phyloP scores from a whole-genome alignment of 2,797 vertebrate genomes.

The Sebastes flavidus region DNA sequence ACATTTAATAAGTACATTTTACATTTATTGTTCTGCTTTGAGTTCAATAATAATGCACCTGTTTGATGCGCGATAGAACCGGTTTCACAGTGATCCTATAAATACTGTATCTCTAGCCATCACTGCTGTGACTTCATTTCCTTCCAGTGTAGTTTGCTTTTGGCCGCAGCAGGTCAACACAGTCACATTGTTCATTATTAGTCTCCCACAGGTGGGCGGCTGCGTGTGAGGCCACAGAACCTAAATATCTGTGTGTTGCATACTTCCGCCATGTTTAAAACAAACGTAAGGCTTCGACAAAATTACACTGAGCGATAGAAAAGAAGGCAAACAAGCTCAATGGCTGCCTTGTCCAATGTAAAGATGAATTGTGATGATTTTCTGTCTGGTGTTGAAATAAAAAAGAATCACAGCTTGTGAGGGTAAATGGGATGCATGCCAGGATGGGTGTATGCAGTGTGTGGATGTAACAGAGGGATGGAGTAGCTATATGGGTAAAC shows the following conservation, averaged over 20 bases:
- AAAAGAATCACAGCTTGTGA: conserved; percentile 77
- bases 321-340: background rate
- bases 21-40: background rate
- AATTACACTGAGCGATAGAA: background rate
- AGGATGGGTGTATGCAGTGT: conserved; percentile 69
- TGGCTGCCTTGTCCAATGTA: background rate
- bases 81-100: background rate
- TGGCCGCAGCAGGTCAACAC: background rate
- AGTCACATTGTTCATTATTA: background rate
- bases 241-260: background rate
- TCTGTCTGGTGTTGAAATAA: background rate
- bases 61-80: background rate
- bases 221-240: background rate
- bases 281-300: background rate
- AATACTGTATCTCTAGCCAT: conserved; percentile 3
- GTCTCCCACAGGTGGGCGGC: background rate
- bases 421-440: conserved; percentile 78
- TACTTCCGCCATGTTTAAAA: background rate
- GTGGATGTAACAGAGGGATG: conserved; percentile 78
- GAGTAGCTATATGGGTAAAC: conserved; percentile 80
- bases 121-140: background rate
- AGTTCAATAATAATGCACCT: background rate
- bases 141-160: background rate
- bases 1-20: background rate
- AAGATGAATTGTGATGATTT: background rate